A percentile compares a stretch with the other conserved stretches of the same genome.
Evolutionary conservation across 2,888 invertebrate genomes (phyloP).

Genomic region (Carcina quercana): DNA sequence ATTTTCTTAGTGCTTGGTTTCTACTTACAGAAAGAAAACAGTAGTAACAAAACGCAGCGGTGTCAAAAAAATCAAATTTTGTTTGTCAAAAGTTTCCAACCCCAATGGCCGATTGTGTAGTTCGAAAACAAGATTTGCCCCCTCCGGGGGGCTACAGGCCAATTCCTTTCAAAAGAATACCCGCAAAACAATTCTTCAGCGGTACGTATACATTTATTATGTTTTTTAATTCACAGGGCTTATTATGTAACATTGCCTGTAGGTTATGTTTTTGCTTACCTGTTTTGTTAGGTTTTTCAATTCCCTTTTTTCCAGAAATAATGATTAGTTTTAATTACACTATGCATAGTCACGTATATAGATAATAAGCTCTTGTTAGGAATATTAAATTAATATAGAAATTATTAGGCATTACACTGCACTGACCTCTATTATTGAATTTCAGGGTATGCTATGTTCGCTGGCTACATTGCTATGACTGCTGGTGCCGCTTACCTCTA

Average conservation of each 20-base stretch:
- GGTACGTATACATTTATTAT: conserved; percentile 59
- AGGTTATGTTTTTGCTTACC: conserved; percentile 34
- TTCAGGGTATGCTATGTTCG: conserved; percentile 77
- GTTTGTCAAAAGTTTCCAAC: too few species aligned
- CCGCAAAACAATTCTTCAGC: conserved; percentile 81
- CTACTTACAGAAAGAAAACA: too few species aligned
- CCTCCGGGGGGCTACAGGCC: conserved; percentile 92
- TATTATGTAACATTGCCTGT: conserved; percentile 52
- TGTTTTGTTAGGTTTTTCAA: neutral
- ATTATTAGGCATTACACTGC: too few species aligned
- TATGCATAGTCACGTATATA: neutral
- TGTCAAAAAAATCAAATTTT: conserved; percentile 19
- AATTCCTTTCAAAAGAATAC: conserved; percentile 81
- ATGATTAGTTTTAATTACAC: too few species aligned
- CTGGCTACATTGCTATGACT: conserved; percentile 76
- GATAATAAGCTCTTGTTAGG: too few species aligned
- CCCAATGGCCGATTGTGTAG: conserved; percentile 50
- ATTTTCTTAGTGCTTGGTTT: too few species aligned
- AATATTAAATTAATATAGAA: too few species aligned
- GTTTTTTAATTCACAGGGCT: conserved; percentile 2
- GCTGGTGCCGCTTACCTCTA: conserved; percentile 74
- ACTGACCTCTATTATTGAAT: too few species aligned
- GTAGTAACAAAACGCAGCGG: neutral
- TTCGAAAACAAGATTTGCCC: conserved; percentile 89
- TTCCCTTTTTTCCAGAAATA: too few species aligned